Evolutionary conservation across 2,888 invertebrate species (phyloP).

Genomic region (Plebejus argus): DNA sequence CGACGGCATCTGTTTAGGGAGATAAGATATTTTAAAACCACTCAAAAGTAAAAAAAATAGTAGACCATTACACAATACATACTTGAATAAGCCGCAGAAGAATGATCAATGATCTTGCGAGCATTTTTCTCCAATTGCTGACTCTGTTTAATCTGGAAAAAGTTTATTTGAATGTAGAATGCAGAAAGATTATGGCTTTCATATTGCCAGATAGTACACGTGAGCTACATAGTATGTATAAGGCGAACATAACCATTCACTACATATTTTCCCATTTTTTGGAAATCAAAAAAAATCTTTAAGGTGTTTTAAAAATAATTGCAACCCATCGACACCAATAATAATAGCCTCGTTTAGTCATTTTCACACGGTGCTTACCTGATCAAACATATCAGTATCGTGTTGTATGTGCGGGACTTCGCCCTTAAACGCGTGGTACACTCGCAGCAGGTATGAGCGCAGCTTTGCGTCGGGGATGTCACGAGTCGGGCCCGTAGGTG

Average conservation of each 20-base stretch:
- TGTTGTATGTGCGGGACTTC: conserved; percentile 87
- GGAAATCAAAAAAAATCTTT: not conserved
- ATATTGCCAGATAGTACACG: too few relatives aligned
- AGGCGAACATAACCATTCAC: not conserved
- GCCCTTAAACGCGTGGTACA: conserved; percentile 94
- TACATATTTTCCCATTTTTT: too few relatives aligned
- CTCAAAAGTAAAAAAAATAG: not conserved
- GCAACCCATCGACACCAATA: too few relatives aligned
- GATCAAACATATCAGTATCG: conserved; percentile 61
- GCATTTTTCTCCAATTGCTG: conserved; percentile 65
- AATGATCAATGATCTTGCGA: conserved; percentile 58
- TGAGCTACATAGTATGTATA: too few relatives aligned
- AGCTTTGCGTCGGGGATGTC: conserved; percentile 88
- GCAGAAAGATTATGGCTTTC: not conserved
- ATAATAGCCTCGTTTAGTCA: too few relatives aligned
- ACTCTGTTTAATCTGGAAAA: conserved; percentile 64
- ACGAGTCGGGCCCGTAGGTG: conserved; percentile 87
- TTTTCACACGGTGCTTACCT: conserved; percentile 49
- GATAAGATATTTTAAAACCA: not conserved
- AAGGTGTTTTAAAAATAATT: not conserved
- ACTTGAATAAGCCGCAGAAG: conserved; percentile 66
- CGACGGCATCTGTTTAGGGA: conserved; percentile 57
- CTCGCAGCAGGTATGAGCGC: conserved; percentile 92
- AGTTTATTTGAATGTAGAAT: not conserved
- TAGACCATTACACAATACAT: conserved; percentile 46